These are phyloP conservation scores for Mizuhopecten yessoensis DNA, from an alignment of 1,140 invertebrate genomes.

Conservation along the genomic window DNA sequence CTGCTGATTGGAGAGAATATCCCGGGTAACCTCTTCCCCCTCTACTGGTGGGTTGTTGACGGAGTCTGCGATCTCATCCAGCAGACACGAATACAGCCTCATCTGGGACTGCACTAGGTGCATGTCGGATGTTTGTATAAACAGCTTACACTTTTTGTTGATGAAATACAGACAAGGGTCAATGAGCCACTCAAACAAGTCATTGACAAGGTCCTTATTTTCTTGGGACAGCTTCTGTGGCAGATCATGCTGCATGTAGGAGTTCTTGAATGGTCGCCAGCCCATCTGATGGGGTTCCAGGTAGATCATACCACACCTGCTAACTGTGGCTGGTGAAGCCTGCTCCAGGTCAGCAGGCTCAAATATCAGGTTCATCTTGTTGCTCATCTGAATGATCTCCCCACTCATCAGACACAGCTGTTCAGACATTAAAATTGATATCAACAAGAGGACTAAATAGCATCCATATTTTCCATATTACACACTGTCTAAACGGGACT, in stretches of 20 bases:
- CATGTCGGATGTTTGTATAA: slow-evolving; percentile 91
- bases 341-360: slow-evolving; percentile 86
- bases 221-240: slow-evolving; percentile 83
- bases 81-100: slow-evolving; percentile 79
- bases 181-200: slow-evolving; percentile 83
- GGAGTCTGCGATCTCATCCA: slow-evolving; percentile 81
- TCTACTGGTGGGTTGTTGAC: slow-evolving; percentile 55
- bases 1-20: slow-evolving; percentile 77
- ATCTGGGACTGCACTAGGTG: slow-evolving; percentile 86
- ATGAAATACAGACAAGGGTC: slow-evolving; percentile 83
- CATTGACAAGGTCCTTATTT: slow-evolving; percentile 73
- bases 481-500: too few relatives aligned
- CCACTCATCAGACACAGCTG: slow-evolving; percentile 84
- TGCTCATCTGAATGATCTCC: slow-evolving; percentile 85
- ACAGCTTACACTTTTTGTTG: slow-evolving; percentile 87
- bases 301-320: slow-evolving; percentile 85
- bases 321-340: slow-evolving; percentile 84
- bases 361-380: slow-evolving; percentile 84
- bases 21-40: slow-evolving; percentile 62
- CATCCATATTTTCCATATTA: too few relatives aligned
- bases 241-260: slow-evolving; percentile 83
- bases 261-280: slow-evolving; percentile 82
- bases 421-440: slow-evolving; percentile 49
- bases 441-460: neutral
- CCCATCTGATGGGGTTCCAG: slow-evolving; percentile 83